phyloP scores from a whole-genome alignment of 2,797 vertebrate genomes.

The Myiothlypis chrysogaster region DNA sequence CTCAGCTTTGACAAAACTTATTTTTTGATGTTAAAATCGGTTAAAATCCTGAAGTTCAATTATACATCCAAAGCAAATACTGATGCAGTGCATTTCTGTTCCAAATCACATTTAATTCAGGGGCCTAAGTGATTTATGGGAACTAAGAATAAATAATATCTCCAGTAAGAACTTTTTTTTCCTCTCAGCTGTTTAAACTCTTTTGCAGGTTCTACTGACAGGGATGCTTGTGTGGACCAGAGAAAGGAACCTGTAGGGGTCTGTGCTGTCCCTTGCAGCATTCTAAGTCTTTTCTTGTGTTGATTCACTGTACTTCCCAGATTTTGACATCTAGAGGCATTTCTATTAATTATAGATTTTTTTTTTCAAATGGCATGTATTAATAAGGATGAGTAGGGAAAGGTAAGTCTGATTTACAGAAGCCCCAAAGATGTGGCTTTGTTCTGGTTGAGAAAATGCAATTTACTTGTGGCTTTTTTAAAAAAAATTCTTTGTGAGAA shows the following conservation, averaged over 20 bases:
- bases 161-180: neutral
- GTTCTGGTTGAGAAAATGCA: neutral
- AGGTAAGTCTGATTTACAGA: neutral
- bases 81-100: neutral
- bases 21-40: neutral
- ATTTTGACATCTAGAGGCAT: neutral
- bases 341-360: neutral
- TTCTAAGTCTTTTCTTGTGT: neutral
- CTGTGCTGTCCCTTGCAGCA: neutral
- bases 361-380: neutral
- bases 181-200: neutral
- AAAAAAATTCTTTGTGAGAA: neutral
- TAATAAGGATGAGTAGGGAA: neutral
- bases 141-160: neutral
- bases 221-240: neutral
- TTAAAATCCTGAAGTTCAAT: neutral
- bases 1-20: neutral
- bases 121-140: neutral
- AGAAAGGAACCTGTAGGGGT: fast-evolving
- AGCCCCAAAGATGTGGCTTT: neutral
- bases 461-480: neutral
- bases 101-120: neutral
- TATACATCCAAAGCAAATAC: neutral
- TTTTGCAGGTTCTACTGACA: neutral
- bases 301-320: neutral